Evolutionary conservation across 2,113 vertebrate species (phyloP), one percentile per base, ranked within the genome.

Genomic region (Prochilodus magdalenae): DNA sequence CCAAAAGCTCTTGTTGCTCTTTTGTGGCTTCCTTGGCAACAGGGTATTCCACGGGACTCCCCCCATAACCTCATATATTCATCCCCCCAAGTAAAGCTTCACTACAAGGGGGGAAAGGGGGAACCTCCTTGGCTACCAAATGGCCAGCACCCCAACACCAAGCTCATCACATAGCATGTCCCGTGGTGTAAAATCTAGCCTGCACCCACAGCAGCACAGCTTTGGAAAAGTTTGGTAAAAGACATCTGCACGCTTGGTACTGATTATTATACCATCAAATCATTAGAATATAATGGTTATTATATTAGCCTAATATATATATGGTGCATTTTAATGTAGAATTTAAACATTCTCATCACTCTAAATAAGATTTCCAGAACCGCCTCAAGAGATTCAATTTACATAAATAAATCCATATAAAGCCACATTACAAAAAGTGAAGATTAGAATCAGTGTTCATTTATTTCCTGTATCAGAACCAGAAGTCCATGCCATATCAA

Each of bases 1-100:
- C 69, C 40, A 73, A 79, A 83, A 83, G 88, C 89, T 87, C 90
- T 91, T 88, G 89, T 92, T 95, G 92, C 91, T 93, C 93, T 94
- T 94, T 94, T 94, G 91, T 91, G 88, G 86, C 87, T 88, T 88
- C 91, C 90, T 75, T 91, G 89, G 91, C 89, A 95, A 94, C 93
- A 84, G 86, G 90, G 89, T 87, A 88, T 92, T 89, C 83, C 69
- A 81, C 24, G 20, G 53, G 80, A 90, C 86, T 90, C 88, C 83
- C n/a, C 84, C 80, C 60, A 55, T 87, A 79, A 78, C 44, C 63
- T 86, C 87, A 89, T 86, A 83, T 82, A 84, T 91, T 90, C 78
- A 73, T 88, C 87, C 86, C 77, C 77, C 15, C 83, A 88, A 76
- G 73, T 69, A 77, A 86, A 88, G 87, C 89, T 78, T 85, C 87